Percentiles rank a stretch among this genome's conserved stretches.
These are phyloP conservation scores for Tupaia chinensis DNA, from an alignment of 2,113 vertebrate genomes.

Conservation along the genomic window DNA sequence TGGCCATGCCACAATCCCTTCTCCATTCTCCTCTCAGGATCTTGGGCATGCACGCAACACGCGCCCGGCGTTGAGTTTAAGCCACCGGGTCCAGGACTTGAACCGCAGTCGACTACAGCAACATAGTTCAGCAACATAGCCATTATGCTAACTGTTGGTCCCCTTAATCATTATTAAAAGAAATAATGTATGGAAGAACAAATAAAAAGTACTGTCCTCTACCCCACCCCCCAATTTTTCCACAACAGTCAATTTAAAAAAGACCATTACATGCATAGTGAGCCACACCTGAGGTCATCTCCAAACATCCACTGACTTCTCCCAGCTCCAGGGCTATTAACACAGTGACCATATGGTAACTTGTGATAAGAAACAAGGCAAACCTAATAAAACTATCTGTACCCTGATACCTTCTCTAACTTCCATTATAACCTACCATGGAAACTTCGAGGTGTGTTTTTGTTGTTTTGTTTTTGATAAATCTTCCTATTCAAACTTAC, in stretches of 20 bases:
- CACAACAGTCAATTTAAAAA: not conserved
- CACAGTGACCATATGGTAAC: too few relatives aligned
- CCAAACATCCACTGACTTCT: not conserved
- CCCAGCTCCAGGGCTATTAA: not conserved
- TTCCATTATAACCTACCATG: not conserved
- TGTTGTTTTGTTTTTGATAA: not conserved
- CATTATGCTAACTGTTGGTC: too few relatives aligned
- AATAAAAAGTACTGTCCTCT: not conserved
- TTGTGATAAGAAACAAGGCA: not conserved
- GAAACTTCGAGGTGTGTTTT: not conserved
- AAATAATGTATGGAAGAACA: not conserved
- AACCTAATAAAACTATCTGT: not conserved
- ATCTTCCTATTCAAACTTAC: not conserved
- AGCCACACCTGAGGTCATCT: not conserved
- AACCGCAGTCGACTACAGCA: too few relatives aligned
- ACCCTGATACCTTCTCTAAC: not conserved
- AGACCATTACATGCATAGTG: not conserved
- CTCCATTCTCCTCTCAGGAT: too few relatives aligned
- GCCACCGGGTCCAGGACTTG: too few relatives aligned
- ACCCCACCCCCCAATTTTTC: not conserved
- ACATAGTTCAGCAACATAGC: too few relatives aligned
- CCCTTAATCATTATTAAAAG: slow-evolving; percentile 9
- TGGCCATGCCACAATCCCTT: too few relatives aligned
- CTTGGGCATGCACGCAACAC: too few relatives aligned
- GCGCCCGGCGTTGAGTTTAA: too few relatives aligned